Percentiles rank a stretch among this genome's conserved stretches.
Evolutionary conservation across 2,113 vertebrate species (phyloP).

Genomic region (Leucoraja erinaceus): DNA sequence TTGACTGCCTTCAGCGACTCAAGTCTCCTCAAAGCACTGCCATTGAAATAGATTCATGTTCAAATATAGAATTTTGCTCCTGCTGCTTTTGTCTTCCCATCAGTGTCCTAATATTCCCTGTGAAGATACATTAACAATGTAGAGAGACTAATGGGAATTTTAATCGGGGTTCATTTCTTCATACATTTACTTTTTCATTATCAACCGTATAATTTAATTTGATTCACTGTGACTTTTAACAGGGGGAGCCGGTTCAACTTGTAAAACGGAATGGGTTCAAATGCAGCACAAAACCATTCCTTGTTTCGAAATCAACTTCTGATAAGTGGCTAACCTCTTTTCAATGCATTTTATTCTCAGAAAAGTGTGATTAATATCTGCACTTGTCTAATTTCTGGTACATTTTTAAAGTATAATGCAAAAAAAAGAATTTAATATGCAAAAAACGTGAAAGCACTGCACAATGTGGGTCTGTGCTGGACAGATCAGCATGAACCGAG

Average conservation of each 20-base stretch:
- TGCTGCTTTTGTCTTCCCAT: slow-evolving; percentile 35
- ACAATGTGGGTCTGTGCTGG: background rate
- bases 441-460: background rate
- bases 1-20: slow-evolving; percentile 8
- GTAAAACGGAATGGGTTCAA: slow-evolving; percentile 27
- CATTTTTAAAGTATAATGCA: background rate
- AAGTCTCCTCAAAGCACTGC: slow-evolving; percentile 18
- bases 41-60: slow-evolving; percentile 21
- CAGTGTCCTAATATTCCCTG: slow-evolving; percentile 36
- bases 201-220: slow-evolving; percentile 37
- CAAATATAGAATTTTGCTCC: slow-evolving; percentile 18
- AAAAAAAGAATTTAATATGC: background rate
- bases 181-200: slow-evolving; percentile 36
- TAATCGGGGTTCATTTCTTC: slow-evolving; percentile 35
- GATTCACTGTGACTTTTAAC: slow-evolving; percentile 35
- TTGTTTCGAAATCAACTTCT: background rate
- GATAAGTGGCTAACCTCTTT: background rate
- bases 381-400: background rate
- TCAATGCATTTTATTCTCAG: slow-evolving; percentile 4
- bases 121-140: slow-evolving; percentile 37
- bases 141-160: slow-evolving; percentile 37
- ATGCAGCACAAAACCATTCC: slow-evolving; percentile 5
- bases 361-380: background rate
- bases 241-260: background rate
- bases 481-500: background rate